Conservation (phyloP, 2,113 vertebrate species). For the Atlantisia rogersi region DNA sequence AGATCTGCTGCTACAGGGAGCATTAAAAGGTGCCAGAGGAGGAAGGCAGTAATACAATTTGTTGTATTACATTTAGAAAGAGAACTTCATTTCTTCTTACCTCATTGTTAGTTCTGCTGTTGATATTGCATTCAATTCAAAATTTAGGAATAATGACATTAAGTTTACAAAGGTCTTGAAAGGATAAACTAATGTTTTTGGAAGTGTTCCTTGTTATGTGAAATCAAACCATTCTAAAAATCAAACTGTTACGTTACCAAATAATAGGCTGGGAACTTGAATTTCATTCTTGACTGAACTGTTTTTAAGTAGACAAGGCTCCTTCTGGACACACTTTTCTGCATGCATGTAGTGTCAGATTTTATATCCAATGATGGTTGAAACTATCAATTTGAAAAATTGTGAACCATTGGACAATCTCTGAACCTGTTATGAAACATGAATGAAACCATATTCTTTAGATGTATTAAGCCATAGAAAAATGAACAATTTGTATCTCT, state of each 20-base stretch:
- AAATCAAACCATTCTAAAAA: not conserved
- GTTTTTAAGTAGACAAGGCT: not conserved
- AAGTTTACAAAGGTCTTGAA: not conserved
- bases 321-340: not conserved
- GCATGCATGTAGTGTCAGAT: not conserved
- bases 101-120: not conserved
- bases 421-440: rapidly evolving
- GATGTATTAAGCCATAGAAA: not conserved
- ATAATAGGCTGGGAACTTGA: not conserved
- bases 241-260: not conserved
- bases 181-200: not conserved
- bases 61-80: not conserved
- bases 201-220: not conserved
- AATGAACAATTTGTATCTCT: not conserved
- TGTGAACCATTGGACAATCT: not conserved
- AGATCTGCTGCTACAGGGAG: not conserved
- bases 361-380: not conserved
- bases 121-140: not conserved
- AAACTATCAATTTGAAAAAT: not conserved
- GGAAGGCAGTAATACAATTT: rapidly evolving
- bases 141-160: not conserved
- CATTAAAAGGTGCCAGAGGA: not conserved
- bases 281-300: not conserved
- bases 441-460: not conserved
- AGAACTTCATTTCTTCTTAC: not conserved